These are phyloP conservation scores for Burhinus bistriatus DNA, from an alignment of 2,113 vertebrate genomes.

Conservation along the genomic window DNA sequence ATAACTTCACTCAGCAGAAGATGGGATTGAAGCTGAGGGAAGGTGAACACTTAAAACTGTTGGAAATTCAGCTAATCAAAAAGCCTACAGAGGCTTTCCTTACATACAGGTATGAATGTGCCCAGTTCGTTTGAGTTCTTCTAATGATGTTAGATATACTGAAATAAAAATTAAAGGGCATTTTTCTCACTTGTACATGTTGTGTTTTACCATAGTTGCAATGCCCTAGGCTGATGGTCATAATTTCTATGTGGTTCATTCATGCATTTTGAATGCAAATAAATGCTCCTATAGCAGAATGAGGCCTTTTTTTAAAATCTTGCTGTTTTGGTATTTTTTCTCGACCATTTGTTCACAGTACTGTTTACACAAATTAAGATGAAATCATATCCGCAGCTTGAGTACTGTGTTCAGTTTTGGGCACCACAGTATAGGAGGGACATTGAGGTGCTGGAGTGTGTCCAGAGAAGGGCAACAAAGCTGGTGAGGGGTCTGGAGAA, in stretches of 20 bases:
- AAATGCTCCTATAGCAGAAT: background rate
- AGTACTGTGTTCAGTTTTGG: too few species aligned
- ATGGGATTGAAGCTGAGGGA: background rate
- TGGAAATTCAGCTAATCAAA: background rate
- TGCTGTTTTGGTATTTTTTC: background rate
- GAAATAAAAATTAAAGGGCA: background rate
- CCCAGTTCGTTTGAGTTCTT: background rate
- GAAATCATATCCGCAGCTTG: too few species aligned
- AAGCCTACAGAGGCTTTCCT: background rate
- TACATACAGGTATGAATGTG: background rate
- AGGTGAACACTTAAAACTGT: background rate
- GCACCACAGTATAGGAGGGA: too few species aligned
- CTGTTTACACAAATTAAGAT: background rate
- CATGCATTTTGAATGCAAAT: background rate
- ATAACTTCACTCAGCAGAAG: background rate
- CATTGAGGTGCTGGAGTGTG: too few species aligned
- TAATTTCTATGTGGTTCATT: background rate
- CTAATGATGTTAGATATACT: background rate
- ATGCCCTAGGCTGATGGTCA: background rate
- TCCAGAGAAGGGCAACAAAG: too few species aligned
- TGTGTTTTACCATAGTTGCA: background rate
- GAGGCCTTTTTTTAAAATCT: background rate
- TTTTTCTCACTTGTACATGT: background rate
- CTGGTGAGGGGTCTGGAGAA: too few species aligned
- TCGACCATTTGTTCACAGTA: background rate